Evolutionary conservation across 2,888 invertebrate genomes (phyloP).

Genomic region (Norana najaformis): DNA sequence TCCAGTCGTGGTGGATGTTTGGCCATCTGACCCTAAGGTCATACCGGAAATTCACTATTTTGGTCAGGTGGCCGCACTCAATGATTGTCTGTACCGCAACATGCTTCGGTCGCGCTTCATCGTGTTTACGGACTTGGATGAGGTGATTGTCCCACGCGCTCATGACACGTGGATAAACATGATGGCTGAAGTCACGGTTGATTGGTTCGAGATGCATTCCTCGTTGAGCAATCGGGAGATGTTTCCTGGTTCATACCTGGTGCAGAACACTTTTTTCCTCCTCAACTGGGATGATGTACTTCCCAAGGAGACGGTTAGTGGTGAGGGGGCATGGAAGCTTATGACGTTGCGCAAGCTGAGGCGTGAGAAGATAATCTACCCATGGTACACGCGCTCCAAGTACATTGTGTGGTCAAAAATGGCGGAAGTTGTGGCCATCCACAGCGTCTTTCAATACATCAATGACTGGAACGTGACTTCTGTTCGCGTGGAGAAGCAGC

Average conservation of each 20-base stretch:
- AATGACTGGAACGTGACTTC: neutral
- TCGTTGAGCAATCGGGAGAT: neutral
- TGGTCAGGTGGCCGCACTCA: conserved; percentile 42
- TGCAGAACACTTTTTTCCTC: conserved; percentile 84
- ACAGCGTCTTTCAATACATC: conserved; percentile 28
- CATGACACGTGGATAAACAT: conserved; percentile 23
- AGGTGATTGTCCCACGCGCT: conserved; percentile 39
- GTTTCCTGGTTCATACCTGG: conserved; percentile 79
- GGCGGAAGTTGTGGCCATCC: conserved; percentile 30
- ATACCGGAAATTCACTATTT: conserved; percentile 42
- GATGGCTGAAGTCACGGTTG: neutral
- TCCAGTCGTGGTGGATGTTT: conserved; percentile 39
- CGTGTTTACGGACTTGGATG: conserved; percentile 43
- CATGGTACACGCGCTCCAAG: conserved; percentile 77
- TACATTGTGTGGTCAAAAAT: conserved; percentile 64
- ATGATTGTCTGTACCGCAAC: conserved; percentile 45
- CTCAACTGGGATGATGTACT: conserved; percentile 65
- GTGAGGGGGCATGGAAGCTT: neutral
- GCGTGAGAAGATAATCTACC: conserved; percentile 80
- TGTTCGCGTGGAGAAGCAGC: conserved; percentile 9
- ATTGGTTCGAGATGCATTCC: neutral
- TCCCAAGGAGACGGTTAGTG: neutral
- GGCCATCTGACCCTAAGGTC: conserved; percentile 25
- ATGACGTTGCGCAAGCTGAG: conserved; percentile 69
- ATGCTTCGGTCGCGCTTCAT: conserved; percentile 39